A percentile compares a stretch with the other conserved stretches of the same genome.
These are phyloP conservation scores for Tricholauxania praeusta DNA, from an alignment of 2,888 invertebrate species.

Conservation along the genomic window DNA sequence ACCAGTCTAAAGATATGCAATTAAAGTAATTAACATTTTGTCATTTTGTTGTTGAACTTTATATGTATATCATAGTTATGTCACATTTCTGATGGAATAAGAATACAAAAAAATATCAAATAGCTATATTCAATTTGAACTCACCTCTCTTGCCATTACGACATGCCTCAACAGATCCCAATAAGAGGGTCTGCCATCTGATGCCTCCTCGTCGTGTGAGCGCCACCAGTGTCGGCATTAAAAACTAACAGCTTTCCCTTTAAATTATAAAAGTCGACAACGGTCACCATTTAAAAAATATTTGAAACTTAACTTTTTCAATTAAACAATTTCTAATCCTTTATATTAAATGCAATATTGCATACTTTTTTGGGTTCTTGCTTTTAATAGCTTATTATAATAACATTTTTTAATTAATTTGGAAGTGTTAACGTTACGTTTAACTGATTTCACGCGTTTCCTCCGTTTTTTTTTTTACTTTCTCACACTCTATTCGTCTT, in stretches of 20 bases:
- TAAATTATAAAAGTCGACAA: conserved; percentile 7
- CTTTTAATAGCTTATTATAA: neutral
- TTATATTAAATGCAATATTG: neutral
- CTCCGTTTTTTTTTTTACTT: neutral
- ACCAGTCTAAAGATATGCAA: too few relatives aligned
- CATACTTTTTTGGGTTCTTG: neutral
- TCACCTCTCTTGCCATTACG: conserved; percentile 70
- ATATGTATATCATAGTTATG: too few relatives aligned
- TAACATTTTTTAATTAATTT: conserved; percentile 5
- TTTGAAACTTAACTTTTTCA: neutral
- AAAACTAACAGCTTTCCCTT: conserved; percentile 44
- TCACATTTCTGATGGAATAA: neutral
- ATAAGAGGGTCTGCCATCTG: conserved; percentile 67
- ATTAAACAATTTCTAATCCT: neutral
- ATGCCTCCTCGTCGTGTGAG: conserved; percentile 46
- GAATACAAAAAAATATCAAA: neutral
- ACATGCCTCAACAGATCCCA: conserved; percentile 69
- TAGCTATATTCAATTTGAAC: conserved; percentile 40
- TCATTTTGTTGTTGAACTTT: too few relatives aligned
- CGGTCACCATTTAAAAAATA: conserved; percentile 15
- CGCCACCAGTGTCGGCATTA: conserved; percentile 55
- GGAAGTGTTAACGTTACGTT: neutral
- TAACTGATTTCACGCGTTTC: neutral
- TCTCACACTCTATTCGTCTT: neutral
- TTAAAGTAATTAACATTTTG: too few relatives aligned